Conservation (phyloP, 2,113 vertebrate genomes). For the Elachura formosa region DNA sequence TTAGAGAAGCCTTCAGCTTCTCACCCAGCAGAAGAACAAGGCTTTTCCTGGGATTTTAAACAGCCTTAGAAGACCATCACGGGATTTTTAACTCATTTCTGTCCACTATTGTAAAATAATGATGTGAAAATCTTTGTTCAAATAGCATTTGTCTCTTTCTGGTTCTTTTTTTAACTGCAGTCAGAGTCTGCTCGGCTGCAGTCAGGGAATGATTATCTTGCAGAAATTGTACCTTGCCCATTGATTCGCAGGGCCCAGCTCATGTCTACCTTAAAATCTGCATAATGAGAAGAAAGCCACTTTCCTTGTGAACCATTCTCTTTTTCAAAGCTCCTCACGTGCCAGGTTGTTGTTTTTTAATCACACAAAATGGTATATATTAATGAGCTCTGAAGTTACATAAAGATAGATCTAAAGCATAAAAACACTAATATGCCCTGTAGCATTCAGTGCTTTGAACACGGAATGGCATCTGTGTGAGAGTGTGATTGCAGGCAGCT, state of each 20-base stretch:
- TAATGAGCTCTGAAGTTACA: slow-evolving; percentile 60
- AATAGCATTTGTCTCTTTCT: background rate
- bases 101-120: background rate
- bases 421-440: slow-evolving; percentile 35
- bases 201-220: background rate
- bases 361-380: slow-evolving; percentile 57
- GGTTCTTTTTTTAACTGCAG: background rate
- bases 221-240: background rate
- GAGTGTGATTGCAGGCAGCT: slow-evolving; percentile 19
- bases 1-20: background rate
- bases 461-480: slow-evolving; percentile 28
- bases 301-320: slow-evolving; percentile 8
- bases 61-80: background rate
- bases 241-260: background rate
- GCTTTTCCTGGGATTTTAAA: background rate
- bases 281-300: slow-evolving; percentile 19
- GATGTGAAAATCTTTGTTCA: background rate
- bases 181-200: background rate
- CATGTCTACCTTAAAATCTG: background rate
- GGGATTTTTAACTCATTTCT: background rate
- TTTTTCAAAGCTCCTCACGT: slow-evolving; percentile 7
- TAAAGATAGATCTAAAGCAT: slow-evolving; percentile 38
- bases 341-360: slow-evolving; percentile 40
- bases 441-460: slow-evolving; percentile 54
- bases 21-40: background rate